A percentile compares a stretch with the other conserved stretches of the same genome.
These are phyloP conservation scores for sheep (Ovis aries) DNA, from an alignment of 2,113 vertebrate genomes.

Conservation along the genomic window DNA sequence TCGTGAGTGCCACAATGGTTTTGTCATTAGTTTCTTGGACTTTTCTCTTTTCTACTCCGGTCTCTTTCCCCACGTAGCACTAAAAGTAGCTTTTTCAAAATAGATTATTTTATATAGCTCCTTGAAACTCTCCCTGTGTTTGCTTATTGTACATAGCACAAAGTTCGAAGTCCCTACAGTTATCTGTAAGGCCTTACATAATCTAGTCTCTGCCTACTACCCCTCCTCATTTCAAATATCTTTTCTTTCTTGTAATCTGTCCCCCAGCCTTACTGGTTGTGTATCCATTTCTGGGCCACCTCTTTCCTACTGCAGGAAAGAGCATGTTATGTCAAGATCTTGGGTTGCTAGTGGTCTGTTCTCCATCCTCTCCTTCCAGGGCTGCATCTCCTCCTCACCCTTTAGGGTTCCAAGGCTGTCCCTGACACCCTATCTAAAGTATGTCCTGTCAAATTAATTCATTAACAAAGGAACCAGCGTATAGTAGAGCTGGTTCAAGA, in stretches of 20 bases:
- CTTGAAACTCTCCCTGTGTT: neutral
- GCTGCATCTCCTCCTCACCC: neutral
- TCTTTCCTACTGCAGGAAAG: neutral
- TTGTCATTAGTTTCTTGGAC: neutral
- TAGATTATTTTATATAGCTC: neutral
- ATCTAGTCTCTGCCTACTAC: neutral
- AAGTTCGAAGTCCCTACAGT: neutral
- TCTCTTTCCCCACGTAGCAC: neutral
- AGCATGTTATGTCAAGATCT: neutral
- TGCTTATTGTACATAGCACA: neutral
- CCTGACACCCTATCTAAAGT: neutral
- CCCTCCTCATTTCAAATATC: neutral
- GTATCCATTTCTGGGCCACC: neutral
- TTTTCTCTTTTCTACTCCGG: neutral
- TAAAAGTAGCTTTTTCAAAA: neutral
- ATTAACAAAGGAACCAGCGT: neutral
- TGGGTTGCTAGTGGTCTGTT: neutral
- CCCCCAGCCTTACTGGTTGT: neutral
- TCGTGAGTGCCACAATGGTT: neutral
- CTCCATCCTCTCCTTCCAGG: neutral
- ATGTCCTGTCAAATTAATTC: neutral
- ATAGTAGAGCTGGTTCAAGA: neutral
- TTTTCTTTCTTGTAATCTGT: neutral
- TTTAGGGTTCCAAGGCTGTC: neutral
- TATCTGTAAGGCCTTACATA: neutral